Percentiles rank a stretch among this genome's conserved stretches.
phyloP scores from a whole-genome alignment of 2,797 vertebrate genomes.

The Rhinogobio ventralis region DNA sequence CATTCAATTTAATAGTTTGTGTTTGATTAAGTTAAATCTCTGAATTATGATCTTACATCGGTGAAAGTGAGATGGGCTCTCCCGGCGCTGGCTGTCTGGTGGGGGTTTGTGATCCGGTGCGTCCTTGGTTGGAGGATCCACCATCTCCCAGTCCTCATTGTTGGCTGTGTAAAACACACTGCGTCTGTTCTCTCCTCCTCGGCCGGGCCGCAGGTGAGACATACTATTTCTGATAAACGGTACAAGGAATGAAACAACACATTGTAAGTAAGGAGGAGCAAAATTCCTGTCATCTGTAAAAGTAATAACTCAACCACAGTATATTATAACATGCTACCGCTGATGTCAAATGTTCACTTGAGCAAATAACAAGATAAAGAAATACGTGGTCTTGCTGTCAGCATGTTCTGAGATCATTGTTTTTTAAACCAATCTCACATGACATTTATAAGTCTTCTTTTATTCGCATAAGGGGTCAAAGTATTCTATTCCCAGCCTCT shows the following conservation, averaged over 20 bases:
- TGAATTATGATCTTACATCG: constrained; percentile 64
- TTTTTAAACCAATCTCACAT: background rate
- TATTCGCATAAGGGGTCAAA: background rate
- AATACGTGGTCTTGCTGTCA: background rate
- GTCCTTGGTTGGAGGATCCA: constrained; percentile 88
- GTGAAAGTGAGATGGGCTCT: constrained; percentile 68
- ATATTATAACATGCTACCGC: background rate
- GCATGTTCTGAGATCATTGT: background rate
- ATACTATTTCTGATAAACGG: constrained; percentile 87
- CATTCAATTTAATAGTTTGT: background rate
- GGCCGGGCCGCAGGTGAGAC: constrained; percentile 85
- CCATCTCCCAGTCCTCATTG: constrained; percentile 92
- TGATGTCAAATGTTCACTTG: background rate
- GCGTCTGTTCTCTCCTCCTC: constrained; percentile 83
- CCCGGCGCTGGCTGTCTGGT: constrained; percentile 76
- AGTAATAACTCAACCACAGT: background rate
- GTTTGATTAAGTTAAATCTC: background rate
- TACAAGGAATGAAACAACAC: background rate
- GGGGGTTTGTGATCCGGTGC: constrained; percentile 82
- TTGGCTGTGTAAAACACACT: constrained; percentile 90
- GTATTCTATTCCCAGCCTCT: background rate
- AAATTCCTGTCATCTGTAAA: background rate
- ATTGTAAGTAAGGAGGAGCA: background rate
- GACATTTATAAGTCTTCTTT: constrained; percentile 1
- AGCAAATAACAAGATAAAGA: too few species aligned